Conservation (phyloP, 2,113 vertebrate genomes). For the Syngnathoides biaculeatus region DNA sequence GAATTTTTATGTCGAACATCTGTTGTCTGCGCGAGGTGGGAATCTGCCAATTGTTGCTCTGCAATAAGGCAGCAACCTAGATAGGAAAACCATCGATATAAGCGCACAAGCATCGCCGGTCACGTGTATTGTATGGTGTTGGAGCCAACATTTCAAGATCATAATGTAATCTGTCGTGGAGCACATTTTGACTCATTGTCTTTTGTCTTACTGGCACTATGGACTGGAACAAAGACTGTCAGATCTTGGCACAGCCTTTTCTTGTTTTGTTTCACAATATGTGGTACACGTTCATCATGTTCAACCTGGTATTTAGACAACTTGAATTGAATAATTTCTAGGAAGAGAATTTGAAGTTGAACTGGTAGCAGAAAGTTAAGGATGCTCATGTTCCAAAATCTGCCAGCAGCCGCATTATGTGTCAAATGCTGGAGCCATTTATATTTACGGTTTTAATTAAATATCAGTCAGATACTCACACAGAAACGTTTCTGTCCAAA, state of each 20-base stretch:
- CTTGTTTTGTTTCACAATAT: neutral
- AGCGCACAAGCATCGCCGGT: neutral
- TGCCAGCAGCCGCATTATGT: too few species aligned
- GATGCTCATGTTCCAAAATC: too few species aligned
- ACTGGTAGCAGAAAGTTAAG: too few species aligned
- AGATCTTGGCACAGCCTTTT: neutral
- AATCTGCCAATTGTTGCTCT: constrained; percentile 16
- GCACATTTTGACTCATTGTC: neutral
- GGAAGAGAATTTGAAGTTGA: too few species aligned
- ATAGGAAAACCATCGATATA: constrained; percentile 1
- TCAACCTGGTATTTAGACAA: too few species aligned
- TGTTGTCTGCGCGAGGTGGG: constrained; percentile 9
- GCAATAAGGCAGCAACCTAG: constrained; percentile 23
- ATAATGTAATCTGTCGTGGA: constrained; percentile 11
- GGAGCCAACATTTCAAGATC: neutral
- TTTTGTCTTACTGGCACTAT: neutral
- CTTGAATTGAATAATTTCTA: too few species aligned
- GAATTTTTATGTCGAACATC: constrained; percentile 26
- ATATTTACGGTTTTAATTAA: too few species aligned
- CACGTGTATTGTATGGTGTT: neutral
- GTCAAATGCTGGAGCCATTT: too few species aligned
- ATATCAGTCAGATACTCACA: too few species aligned
- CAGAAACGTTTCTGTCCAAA: too few species aligned
- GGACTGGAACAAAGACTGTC: neutral
- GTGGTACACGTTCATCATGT: neutral